phyloP scores from a whole-genome alignment of 2,888 invertebrate genomes.

The Unio delphinus region DNA sequence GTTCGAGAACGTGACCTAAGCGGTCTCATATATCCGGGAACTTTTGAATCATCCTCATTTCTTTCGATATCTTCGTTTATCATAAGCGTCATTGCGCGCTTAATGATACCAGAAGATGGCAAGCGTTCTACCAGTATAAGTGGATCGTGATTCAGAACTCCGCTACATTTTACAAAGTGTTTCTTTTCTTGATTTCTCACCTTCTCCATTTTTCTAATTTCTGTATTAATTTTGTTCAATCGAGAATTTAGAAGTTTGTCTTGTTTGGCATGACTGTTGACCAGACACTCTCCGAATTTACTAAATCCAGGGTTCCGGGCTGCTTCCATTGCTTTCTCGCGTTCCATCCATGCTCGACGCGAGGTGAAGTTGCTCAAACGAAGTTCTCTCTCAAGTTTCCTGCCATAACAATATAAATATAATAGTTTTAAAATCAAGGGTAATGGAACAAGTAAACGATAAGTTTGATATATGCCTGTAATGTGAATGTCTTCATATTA shows the following conservation, averaged over 20 bases:
- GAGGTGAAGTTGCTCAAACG: constrained; percentile 32
- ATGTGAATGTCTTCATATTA: no score
- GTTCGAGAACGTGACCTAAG: constrained; percentile 45
- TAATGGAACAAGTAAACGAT: no score
- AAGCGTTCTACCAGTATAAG: constrained; percentile 60
- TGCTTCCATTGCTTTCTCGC: constrained; percentile 45
- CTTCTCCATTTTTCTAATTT: constrained; percentile 45
- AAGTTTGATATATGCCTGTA: no score
- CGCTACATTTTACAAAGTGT: constrained; percentile 47
- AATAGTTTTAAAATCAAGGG: no score
- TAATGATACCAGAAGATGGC: constrained; percentile 44
- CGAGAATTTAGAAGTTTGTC: constrained; percentile 40
- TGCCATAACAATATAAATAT: constrained; percentile 8
- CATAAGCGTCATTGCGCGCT: constrained; percentile 33
- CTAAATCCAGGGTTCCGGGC: constrained; percentile 54
- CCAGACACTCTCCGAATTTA: constrained; percentile 53
- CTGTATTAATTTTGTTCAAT: constrained; percentile 41
- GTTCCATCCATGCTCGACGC: constrained; percentile 41
- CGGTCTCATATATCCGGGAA: constrained; percentile 59
- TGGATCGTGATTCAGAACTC: constrained; percentile 56
- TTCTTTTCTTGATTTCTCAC: constrained; percentile 47
- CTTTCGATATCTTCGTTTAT: constrained; percentile 20
- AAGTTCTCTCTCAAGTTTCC: constrained; percentile 36
- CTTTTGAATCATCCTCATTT: constrained; percentile 21
- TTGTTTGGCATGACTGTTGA: constrained; percentile 46